A percentile compares a stretch with the other conserved stretches of the same genome.
phyloP scores from a whole-genome alignment of 1,140 invertebrate species.

The Trichonephila inaurata region DNA sequence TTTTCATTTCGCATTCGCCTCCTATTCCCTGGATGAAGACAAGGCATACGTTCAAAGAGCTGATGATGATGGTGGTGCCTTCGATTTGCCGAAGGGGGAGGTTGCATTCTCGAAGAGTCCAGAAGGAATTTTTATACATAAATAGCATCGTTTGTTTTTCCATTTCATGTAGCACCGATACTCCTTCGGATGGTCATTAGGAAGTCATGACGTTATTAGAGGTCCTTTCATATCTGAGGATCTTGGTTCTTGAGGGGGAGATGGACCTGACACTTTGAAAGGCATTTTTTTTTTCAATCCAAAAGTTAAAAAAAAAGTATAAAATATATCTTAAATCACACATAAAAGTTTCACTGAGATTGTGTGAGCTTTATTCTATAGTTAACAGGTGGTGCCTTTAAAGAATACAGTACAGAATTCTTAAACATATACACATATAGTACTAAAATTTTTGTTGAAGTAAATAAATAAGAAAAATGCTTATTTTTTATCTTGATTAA shows the following conservation, averaged over 20 bases:
- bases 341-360: too few relatives aligned
- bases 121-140: constrained; percentile 1
- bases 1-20: constrained; percentile 51
- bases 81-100: constrained; percentile 38
- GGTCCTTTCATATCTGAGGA: not conserved
- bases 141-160: constrained; percentile 64
- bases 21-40: constrained; percentile 44
- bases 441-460: too few relatives aligned
- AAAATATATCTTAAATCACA: too few relatives aligned
- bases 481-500: too few relatives aligned
- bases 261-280: too few relatives aligned
- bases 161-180: constrained; percentile 55
- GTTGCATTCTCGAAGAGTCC: not conserved
- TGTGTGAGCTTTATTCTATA: too few relatives aligned
- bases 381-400: too few relatives aligned
- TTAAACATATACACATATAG: too few relatives aligned
- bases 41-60: constrained; percentile 42
- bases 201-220: constrained; percentile 50
- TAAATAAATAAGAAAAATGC: too few relatives aligned
- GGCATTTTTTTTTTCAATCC: too few relatives aligned
- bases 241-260: not conserved
- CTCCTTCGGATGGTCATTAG: not conserved
- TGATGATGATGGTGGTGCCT: constrained; percentile 70
- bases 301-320: too few relatives aligned
- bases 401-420: too few relatives aligned